Evolutionary conservation across 2,888 invertebrate genomes (phyloP), one percentile per base, ranked within the genome.

Genomic region (Papilio protenor): DNA sequence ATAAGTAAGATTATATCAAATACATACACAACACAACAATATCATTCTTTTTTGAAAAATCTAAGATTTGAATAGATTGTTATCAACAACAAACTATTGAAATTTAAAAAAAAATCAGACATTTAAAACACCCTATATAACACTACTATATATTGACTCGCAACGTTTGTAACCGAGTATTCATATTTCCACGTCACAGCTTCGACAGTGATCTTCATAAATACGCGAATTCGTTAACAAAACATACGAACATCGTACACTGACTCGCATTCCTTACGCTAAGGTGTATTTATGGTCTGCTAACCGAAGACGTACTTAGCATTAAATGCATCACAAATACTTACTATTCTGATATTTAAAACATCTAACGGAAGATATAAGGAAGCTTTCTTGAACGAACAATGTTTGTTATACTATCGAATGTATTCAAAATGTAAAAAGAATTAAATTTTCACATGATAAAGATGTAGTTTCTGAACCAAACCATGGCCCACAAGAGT

Each of bases 211-310:
- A 88, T 88, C 85, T 87, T 89, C 89, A 90, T 90, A 91, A 90
- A 91, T 90, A 89, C 85, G 86, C 88, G 88, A 87, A 88, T 90
- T 87, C 85, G 85, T 87, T 86, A 86, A 85, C 87, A 85, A 87
- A 86, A 84, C 85, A 82, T 81, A 82, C 84, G 82, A 82, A 78
- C 79, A 81, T 83, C 82, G 81, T 83, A 82, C 81, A 81, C 80
- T 80, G 81, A 80, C 85, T 87, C 84, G 84, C 86, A 85, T 88
- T 84, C 84, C 80, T 52, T 79, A 84, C 85, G 78, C 80, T 88
- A 87, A 87, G 84, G 83, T 82, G 81, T 87, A 87, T 87, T 88
- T 87, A 88, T 84, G 83, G 84, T 79, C 82, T 78, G 83, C 79
- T 81, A 81, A 83, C 82, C 79, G 83, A 81, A 85, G 79, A 81